A percentile compares a stretch with the other conserved stretches of the same genome.
These are phyloP conservation scores for Heteractis magnifica DNA, from an alignment of 92 coral and sea anemone species.

Conservation along the genomic window DNA sequence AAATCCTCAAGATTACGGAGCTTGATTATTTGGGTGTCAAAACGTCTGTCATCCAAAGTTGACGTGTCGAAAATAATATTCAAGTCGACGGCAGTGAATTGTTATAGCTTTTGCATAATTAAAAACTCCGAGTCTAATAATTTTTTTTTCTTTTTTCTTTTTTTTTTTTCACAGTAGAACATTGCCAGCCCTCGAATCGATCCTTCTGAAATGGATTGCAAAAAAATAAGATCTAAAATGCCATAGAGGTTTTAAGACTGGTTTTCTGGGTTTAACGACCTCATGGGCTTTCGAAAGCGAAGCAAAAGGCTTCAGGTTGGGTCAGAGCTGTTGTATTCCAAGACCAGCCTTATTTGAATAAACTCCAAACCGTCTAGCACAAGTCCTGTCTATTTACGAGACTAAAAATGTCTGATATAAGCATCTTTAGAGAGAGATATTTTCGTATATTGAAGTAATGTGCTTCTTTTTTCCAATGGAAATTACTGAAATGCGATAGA, in stretches of 20 bases:
- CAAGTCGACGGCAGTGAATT: not conserved
- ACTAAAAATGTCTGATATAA: not conserved
- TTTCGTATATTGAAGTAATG: not conserved
- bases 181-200: not conserved
- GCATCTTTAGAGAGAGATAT: not conserved
- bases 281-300: not conserved
- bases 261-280: not conserved
- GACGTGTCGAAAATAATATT: slow-evolving; percentile 33
- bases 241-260: not conserved
- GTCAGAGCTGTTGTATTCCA: not conserved
- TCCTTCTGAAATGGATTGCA: not conserved
- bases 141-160: not conserved
- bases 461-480: not conserved
- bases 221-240: no score
- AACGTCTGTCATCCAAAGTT: not conserved
- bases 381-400: not conserved
- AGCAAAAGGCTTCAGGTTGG: not conserved
- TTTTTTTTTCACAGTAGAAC: not conserved
- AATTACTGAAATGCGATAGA: not conserved
- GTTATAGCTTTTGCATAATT: slow-evolving; percentile 1
- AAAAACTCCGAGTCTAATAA: not conserved
- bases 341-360: not conserved
- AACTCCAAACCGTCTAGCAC: not conserved
- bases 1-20: slow-evolving; percentile 58
- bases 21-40: slow-evolving; percentile 37